Conservation (phyloP, 2,888 invertebrate species). For the Macaria notata region DNA sequence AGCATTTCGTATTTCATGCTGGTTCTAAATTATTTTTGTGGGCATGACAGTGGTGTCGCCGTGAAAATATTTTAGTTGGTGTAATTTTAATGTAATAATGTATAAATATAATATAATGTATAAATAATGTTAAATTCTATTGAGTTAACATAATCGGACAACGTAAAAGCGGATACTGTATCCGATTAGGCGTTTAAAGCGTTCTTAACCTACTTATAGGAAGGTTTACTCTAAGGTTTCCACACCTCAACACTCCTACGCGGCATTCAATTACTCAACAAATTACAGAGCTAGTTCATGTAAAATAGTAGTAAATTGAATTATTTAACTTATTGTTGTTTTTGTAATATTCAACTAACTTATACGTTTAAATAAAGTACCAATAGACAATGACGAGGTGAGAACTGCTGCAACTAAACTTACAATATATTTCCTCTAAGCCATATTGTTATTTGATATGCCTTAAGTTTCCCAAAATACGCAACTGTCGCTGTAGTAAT, state of each 20-base stretch:
- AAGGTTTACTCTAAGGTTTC: constrained; percentile 57
- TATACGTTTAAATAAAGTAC: no score
- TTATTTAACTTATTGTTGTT: no score
- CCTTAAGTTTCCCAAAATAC: no score
- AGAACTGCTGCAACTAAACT: no score
- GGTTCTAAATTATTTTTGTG: constrained; percentile 47
- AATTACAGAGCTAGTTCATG: constrained; percentile 12
- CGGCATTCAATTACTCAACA: constrained; percentile 32
- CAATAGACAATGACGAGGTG: no score
- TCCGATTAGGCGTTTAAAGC: constrained; percentile 53
- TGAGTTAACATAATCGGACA: constrained; percentile 34
- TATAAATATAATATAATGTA: no score
- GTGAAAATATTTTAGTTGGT: constrained; percentile 29
- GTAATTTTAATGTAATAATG: constrained; percentile 30
- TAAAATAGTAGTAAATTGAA: no score
- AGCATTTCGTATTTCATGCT: constrained; percentile 44
- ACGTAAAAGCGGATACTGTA: constrained; percentile 35
- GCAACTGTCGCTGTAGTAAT: no score
- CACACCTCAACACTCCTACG: constrained; percentile 44
- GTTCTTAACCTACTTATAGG: constrained; percentile 60
- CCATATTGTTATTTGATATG: no score
- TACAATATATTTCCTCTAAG: no score
- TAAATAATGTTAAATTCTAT: constrained; percentile 30
- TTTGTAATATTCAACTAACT: no score
- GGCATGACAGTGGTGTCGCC: constrained; percentile 24